These are phyloP conservation scores for Apeira syringaria DNA, from an alignment of 2,888 invertebrate species.

Conservation along the genomic window DNA sequence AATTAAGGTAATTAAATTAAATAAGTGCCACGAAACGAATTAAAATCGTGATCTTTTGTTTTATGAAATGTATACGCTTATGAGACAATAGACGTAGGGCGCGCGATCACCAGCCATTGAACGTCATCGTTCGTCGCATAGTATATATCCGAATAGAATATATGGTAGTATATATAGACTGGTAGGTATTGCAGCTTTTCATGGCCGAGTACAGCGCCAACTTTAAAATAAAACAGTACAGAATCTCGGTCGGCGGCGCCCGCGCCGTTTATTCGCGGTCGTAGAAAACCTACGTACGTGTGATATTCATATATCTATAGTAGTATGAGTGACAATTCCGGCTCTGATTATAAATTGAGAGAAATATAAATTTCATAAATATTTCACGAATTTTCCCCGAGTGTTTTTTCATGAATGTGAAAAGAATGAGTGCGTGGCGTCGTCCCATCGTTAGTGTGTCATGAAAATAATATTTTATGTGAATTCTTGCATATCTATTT, in stretches of 20 bases:
- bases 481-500: too few species aligned
- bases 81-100: too few species aligned
- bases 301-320: slow-evolving; percentile 42
- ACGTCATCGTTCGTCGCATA: slow-evolving; percentile 55
- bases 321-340: too few species aligned
- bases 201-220: slow-evolving; percentile 68
- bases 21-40: too few species aligned
- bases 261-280: slow-evolving; percentile 41
- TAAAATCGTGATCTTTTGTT: too few species aligned
- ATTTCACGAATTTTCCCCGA: too few species aligned
- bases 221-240: slow-evolving; percentile 79
- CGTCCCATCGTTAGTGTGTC: too few species aligned
- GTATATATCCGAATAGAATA: slow-evolving; percentile 50
- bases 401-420: not conserved
- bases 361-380: too few species aligned
- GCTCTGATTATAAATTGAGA: too few species aligned
- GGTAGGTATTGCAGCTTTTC: slow-evolving; percentile 60
- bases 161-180: slow-evolving; percentile 7
- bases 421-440: not conserved
- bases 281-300: slow-evolving; percentile 49
- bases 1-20: too few species aligned
- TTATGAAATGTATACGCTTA: too few species aligned
- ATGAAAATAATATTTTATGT: too few species aligned
- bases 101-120: slow-evolving; percentile 61
- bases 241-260: slow-evolving; percentile 58